phyloP scores from a whole-genome alignment of 2,888 invertebrate species.

The Spilosoma lubricipeda region DNA sequence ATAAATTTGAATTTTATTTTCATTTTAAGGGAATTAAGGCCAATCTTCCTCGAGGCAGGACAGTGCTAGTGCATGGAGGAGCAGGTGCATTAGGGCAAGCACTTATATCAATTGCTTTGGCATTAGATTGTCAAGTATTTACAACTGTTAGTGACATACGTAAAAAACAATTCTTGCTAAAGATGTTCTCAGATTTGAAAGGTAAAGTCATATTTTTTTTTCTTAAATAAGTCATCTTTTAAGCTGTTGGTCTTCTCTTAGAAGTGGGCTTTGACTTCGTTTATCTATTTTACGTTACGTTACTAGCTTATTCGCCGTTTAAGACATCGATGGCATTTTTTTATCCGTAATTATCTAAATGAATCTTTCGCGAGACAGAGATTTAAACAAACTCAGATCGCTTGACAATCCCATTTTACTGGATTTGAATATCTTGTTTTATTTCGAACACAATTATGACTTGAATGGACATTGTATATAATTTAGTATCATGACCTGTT shows the following conservation, averaged over 20 bases:
- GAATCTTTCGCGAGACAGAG: too few species aligned
- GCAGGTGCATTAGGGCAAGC: conserved; percentile 57
- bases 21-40: conserved; percentile 48
- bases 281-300: too few species aligned
- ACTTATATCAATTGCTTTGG: conserved; percentile 55
- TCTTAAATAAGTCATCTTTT: conserved; percentile 50
- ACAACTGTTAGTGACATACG: conserved; percentile 63
- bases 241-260: conserved; percentile 46
- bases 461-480: too few species aligned
- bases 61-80: conserved; percentile 39
- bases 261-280: too few species aligned
- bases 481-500: too few species aligned
- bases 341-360: too few species aligned
- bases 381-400: too few species aligned
- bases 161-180: conserved; percentile 70
- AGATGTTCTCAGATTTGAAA: conserved; percentile 67
- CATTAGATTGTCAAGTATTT: conserved; percentile 52
- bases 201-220: conserved; percentile 63
- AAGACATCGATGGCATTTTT: too few species aligned
- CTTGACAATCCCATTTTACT: too few species aligned
- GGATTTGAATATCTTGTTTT: too few species aligned
- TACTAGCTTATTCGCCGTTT: too few species aligned
- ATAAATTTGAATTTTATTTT: not conserved
- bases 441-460: too few species aligned
- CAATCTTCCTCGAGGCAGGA: conserved; percentile 25